These are phyloP conservation scores for Pseudococcus jackbeardsleyi DNA, from an alignment of 2,888 invertebrate species.

Conservation along the genomic window DNA sequence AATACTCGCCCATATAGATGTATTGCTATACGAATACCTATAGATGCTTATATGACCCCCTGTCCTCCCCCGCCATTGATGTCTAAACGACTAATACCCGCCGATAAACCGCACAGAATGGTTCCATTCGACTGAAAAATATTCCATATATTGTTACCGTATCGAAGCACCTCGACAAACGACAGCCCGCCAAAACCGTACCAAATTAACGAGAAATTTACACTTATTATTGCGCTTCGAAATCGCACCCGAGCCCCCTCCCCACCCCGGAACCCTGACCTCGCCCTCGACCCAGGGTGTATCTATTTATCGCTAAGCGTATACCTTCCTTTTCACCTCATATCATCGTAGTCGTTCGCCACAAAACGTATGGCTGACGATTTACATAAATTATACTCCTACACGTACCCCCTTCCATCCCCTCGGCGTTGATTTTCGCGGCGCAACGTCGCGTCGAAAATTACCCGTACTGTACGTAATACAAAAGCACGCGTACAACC, in stretches of 20 bases:
- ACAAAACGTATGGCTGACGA: background rate
- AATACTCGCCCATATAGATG: background rate
- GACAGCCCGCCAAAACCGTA: background rate
- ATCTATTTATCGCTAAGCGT: background rate
- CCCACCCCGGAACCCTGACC: background rate
- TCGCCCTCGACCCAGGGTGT: background rate
- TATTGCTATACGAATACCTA: background rate
- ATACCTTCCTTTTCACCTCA: too few species aligned
- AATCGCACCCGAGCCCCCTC: background rate
- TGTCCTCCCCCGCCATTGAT: background rate
- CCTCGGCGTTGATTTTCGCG: background rate
- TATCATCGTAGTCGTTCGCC: background rate
- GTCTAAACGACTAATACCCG: background rate
- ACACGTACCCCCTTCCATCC: background rate
- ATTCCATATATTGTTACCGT: background rate
- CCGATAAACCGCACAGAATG: constrained; percentile 24
- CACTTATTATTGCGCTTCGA: constrained; percentile 5
- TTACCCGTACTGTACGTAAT: background rate
- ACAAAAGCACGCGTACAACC: constrained; percentile 3
- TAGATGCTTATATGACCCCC: background rate
- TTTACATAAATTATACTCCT: constrained; percentile 12
- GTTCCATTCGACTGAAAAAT: constrained; percentile 21
- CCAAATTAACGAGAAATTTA: constrained; percentile 23
- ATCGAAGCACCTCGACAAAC: too few species aligned
- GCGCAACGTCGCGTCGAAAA: background rate